A percentile compares a stretch with the other conserved stretches of the same genome.
These are phyloP conservation scores for Lathronympha strigana DNA, from an alignment of 2,888 invertebrate genomes.

Conservation along the genomic window DNA sequence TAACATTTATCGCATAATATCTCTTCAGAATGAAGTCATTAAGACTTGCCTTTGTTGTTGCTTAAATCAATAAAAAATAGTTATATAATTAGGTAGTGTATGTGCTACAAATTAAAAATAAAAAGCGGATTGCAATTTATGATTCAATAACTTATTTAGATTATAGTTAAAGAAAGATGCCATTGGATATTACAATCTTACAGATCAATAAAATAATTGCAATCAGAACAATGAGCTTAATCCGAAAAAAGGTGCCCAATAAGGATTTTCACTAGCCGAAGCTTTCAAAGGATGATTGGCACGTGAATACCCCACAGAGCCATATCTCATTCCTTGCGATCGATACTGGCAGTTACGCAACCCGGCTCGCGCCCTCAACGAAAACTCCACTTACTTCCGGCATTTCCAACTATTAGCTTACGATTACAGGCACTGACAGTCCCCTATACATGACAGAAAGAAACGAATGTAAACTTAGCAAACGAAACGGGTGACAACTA, in stretches of 20 bases:
- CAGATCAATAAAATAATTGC: background rate
- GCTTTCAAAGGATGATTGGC: conserved; percentile 50
- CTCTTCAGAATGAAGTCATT: no score
- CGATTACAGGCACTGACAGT: conserved; percentile 8
- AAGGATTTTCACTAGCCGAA: background rate
- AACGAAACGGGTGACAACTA: conserved; percentile 27
- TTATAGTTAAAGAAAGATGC: no score
- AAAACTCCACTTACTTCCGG: conserved; percentile 39
- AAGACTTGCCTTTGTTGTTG: no score
- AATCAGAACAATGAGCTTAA: background rate
- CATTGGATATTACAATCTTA: background rate
- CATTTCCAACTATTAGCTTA: conserved; percentile 6
- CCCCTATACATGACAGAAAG: conserved; percentile 17
- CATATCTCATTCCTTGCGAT: conserved; percentile 73
- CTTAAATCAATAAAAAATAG: no score
- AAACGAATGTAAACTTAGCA: conserved; percentile 25
- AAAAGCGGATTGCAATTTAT: no score
- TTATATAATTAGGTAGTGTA: no score
- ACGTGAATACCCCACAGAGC: conserved; percentile 60
- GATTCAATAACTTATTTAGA: no score
- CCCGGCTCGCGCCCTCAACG: conserved; percentile 65
- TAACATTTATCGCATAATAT: no score
- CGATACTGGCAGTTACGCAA: conserved; percentile 82
- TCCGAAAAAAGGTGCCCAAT: background rate
- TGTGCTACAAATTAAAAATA: no score